A percentile compares a stretch with the other conserved stretches of the same genome.
Evolutionary conservation across 2,888 invertebrate species (phyloP).

Genomic region (Nyleta sp.): DNA sequence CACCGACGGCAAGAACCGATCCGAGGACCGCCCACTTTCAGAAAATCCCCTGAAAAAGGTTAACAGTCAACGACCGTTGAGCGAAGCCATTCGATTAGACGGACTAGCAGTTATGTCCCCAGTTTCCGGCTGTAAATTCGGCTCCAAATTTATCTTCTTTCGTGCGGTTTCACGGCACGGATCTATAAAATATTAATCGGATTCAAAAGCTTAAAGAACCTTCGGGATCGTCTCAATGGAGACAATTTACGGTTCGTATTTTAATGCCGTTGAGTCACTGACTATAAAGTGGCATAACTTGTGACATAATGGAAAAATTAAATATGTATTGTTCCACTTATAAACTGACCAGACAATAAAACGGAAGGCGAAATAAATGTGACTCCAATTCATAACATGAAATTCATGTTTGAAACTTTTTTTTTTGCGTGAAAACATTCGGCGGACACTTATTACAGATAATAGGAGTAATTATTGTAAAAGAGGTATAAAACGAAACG

Average conservation of each 20-base stretch:
- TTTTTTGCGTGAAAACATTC: too few species aligned
- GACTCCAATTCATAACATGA: too few species aligned
- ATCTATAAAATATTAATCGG: constrained; percentile 56
- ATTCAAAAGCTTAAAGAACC: constrained; percentile 42
- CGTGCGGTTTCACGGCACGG: constrained; percentile 14
- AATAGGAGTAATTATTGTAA: too few species aligned
- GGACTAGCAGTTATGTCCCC: constrained; percentile 25
- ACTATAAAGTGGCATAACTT: constrained; percentile 21
- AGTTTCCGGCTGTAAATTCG: constrained; percentile 46
- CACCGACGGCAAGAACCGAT: constrained; percentile 11
- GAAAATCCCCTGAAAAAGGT: constrained; percentile 33
- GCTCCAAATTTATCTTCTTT: constrained; percentile 46
- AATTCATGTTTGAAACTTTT: too few species aligned
- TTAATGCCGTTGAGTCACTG: constrained; percentile 24
- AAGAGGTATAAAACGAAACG: neutral
- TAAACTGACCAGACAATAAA: neutral
- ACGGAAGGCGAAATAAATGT: too few species aligned
- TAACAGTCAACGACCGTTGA: constrained; percentile 31
- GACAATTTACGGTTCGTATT: constrained; percentile 36
- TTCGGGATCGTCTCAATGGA: constrained; percentile 15
- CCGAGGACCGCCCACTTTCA: constrained; percentile 23
- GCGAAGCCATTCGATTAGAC: constrained; percentile 28
- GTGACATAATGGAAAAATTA: constrained; percentile 14
- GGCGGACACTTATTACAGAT: too few species aligned
- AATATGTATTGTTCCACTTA: constrained; percentile 17